These are phyloP conservation scores for Pristionchus fissidentatus DNA, from an alignment of 2,888 invertebrate genomes.

Conservation along the genomic window DNA sequence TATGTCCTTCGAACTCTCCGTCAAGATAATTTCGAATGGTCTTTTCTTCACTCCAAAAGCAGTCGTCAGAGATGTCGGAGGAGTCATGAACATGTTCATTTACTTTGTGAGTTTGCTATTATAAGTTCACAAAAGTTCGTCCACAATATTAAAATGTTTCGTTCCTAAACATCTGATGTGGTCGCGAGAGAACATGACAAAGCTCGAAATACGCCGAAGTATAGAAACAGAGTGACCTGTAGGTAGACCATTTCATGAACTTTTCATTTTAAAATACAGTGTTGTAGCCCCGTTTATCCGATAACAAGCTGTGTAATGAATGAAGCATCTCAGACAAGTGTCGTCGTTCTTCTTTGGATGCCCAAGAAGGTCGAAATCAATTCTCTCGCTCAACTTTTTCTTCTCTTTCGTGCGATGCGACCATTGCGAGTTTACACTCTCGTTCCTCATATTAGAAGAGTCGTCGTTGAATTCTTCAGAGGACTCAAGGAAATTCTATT, in stretches of 20 bases:
- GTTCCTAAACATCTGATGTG: conserved; percentile 13
- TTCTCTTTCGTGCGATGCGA: conserved; percentile 95
- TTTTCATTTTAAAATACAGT: too few relatives aligned
- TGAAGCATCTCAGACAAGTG: conserved; percentile 83
- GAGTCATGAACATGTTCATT: conserved; percentile 95
- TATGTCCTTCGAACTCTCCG: conserved; percentile 94
- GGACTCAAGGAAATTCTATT: conserved; percentile 98
- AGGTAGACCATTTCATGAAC: not conserved
- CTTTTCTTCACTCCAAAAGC: conserved; percentile 99
- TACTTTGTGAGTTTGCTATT: conserved; percentile 91
- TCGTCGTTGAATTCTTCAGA: conserved; percentile 96
- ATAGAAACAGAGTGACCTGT: not conserved
- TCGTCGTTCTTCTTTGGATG: conserved; percentile 97
- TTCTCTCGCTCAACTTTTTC: conserved; percentile 92
- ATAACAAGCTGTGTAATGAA: too few relatives aligned
- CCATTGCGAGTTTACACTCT: conserved; percentile 95
- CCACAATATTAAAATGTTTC: too few relatives aligned
- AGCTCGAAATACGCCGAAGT: not conserved
- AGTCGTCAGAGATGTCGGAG: conserved; percentile 96
- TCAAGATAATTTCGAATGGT: conserved; percentile 97
- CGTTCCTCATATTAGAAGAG: conserved; percentile 98
- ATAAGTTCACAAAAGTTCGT: not conserved
- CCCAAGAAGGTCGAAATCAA: conserved; percentile 90
- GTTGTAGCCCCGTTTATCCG: too few relatives aligned
- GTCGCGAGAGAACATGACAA: not conserved